Conservation (phyloP, 2,888 invertebrate species). For the Idaea aversata region DNA sequence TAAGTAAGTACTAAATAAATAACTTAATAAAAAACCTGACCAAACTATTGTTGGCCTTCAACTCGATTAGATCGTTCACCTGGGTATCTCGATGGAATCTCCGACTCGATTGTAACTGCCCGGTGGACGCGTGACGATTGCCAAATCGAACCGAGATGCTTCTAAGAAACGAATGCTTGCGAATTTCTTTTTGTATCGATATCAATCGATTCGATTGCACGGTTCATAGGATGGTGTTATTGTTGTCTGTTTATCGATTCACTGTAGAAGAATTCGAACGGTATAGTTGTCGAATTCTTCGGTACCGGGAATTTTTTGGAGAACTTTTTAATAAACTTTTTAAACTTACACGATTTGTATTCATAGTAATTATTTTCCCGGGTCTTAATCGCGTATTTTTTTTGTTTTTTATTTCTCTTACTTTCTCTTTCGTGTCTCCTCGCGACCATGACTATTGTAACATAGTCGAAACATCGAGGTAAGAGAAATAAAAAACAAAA, state of each 20-base stretch:
- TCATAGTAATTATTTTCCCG: no score
- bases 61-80: slow-evolving; percentile 70
- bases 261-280: no score
- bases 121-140: slow-evolving; percentile 39
- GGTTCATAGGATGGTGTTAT: not conserved
- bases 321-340: no score
- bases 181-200: slow-evolving; percentile 21
- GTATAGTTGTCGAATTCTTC: no score
- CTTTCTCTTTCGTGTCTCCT: no score
- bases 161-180: slow-evolving; percentile 22
- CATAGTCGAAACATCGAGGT: no score
- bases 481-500: no score
- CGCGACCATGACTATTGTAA: no score
- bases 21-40: slow-evolving; percentile 58
- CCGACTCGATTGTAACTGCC: slow-evolving; percentile 38
- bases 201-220: slow-evolving; percentile 5
- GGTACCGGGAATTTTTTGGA: no score
- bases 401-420: no score
- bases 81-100: slow-evolving; percentile 54
- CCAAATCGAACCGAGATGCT: slow-evolving; percentile 22
- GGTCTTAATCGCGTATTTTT: no score
- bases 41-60: slow-evolving; percentile 71
- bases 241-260: not conserved
- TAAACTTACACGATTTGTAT: no score
- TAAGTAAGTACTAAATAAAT: slow-evolving; percentile 42